Evolutionary conservation across 2,797 vertebrate genomes (phyloP).

Genomic region (Anguilla obscura): DNA sequence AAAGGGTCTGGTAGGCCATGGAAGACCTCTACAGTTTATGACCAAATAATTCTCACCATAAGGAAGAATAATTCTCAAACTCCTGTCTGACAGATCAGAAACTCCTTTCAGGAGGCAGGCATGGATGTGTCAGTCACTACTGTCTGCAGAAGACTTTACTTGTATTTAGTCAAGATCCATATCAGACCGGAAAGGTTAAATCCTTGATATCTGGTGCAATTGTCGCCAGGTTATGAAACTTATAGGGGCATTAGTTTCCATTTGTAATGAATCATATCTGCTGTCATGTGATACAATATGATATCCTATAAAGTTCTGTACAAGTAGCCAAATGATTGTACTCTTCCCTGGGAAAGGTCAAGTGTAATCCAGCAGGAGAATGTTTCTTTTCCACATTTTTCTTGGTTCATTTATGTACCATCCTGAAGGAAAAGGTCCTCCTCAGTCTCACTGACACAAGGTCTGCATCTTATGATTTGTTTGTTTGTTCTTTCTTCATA

Average conservation of each 20-base stretch:
- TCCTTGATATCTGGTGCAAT: background rate
- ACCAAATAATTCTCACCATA: too few relatives aligned
- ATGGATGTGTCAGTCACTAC: too few relatives aligned
- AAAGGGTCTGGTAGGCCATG: too few relatives aligned
- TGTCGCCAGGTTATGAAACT: slow-evolving; percentile 10
- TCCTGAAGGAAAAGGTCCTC: background rate
- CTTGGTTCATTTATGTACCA: background rate
- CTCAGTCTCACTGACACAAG: background rate
- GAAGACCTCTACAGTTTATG: too few relatives aligned
- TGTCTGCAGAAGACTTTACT: background rate
- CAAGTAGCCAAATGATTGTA: slow-evolving; percentile 4
- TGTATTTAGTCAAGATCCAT: background rate
- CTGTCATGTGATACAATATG: slow-evolving; percentile 17
- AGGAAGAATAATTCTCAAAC: too few relatives aligned
- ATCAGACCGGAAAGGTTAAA: background rate
- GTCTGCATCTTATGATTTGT: background rate
- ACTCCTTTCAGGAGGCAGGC: too few relatives aligned
- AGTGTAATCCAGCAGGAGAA: slow-evolving; percentile 1
- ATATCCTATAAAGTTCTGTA: slow-evolving; percentile 5
- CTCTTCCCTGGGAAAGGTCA: slow-evolving; percentile 2
- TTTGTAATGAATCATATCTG: slow-evolving; percentile 2
- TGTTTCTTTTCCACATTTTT: background rate
- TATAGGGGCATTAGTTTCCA: slow-evolving; percentile 4
- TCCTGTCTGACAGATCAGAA: too few relatives aligned
- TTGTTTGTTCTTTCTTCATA: background rate